These are phyloP conservation scores for Lanistes nyassanus DNA, from an alignment of 1,140 invertebrate genomes.

Conservation along the genomic window DNA sequence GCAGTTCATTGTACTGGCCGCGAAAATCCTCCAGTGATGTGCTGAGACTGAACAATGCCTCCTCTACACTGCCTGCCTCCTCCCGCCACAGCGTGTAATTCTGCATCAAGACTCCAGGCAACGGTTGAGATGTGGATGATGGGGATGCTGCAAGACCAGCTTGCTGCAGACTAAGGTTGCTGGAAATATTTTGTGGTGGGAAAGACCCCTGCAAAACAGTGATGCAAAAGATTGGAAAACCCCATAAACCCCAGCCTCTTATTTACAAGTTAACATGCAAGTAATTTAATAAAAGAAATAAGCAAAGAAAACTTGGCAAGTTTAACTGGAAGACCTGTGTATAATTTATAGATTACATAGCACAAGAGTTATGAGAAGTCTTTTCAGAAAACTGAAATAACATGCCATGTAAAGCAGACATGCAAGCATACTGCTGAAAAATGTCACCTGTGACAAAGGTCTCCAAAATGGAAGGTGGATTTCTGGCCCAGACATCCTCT, in stretches of 20 bases:
- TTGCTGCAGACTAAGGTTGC: slow-evolving; percentile 28
- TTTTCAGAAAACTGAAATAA: too few species aligned
- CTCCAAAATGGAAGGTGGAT: background rate
- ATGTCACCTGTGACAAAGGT: slow-evolving; percentile 20
- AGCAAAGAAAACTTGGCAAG: background rate
- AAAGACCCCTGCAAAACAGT: slow-evolving; percentile 22
- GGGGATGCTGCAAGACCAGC: slow-evolving; percentile 1
- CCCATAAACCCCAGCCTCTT: background rate
- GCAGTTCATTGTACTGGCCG: slow-evolving; percentile 68
- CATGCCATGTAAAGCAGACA: too few species aligned
- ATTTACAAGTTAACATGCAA: background rate
- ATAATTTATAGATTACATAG: too few species aligned
- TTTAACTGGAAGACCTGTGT: too few species aligned
- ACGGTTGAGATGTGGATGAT: slow-evolving; percentile 23
- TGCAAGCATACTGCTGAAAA: background rate
- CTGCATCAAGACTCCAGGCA: slow-evolving; percentile 40
- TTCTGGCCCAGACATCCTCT: too few species aligned
- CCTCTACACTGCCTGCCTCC: slow-evolving; percentile 54
- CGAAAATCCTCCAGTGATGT: slow-evolving; percentile 68
- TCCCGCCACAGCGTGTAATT: slow-evolving; percentile 36
- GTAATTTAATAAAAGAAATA: background rate
- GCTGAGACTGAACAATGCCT: slow-evolving; percentile 56
- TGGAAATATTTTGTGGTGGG: slow-evolving; percentile 26
- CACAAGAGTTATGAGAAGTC: too few species aligned
- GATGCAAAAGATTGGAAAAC: background rate